phyloP scores from a whole-genome alignment of 2,888 invertebrate species.

The Ethmia dodecea region DNA sequence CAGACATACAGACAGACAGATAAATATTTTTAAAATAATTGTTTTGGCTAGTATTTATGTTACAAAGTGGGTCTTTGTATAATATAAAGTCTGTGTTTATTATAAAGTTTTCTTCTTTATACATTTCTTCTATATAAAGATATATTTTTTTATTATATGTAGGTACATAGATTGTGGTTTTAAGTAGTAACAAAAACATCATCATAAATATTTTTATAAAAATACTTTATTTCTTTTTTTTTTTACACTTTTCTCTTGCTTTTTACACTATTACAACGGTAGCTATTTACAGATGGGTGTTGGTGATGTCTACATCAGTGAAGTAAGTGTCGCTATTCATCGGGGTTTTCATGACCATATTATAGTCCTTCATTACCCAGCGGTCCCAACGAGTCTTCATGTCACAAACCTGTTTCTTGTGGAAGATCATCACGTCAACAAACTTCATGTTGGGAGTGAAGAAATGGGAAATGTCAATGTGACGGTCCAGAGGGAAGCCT shows the following conservation, averaged over 20 bases:
- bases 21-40: too few relatives aligned
- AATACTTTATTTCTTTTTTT: conserved; percentile 16
- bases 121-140: too few relatives aligned
- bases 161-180: too few relatives aligned
- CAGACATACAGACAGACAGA: too few relatives aligned
- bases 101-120: too few relatives aligned
- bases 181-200: too few relatives aligned
- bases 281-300: too few relatives aligned
- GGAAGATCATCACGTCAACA: conserved; percentile 81
- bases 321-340: conserved; percentile 38
- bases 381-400: conserved; percentile 63
- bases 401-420: conserved; percentile 69
- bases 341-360: conserved; percentile 42
- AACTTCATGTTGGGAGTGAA: conserved; percentile 82
- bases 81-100: too few relatives aligned
- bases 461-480: conserved; percentile 77
- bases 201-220: too few relatives aligned
- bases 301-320: conserved; percentile 41
- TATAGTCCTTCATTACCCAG: conserved; percentile 53
- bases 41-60: too few relatives aligned
- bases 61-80: too few relatives aligned
- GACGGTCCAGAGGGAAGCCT: conserved; percentile 86
- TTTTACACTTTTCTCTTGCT: conserved; percentile 21
- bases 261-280: neutral
- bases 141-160: too few relatives aligned